Percentiles rank a stretch among this genome's conserved stretches.
phyloP scores from a whole-genome alignment of 1,140 invertebrate species.

The Chlorops oryzae region DNA sequence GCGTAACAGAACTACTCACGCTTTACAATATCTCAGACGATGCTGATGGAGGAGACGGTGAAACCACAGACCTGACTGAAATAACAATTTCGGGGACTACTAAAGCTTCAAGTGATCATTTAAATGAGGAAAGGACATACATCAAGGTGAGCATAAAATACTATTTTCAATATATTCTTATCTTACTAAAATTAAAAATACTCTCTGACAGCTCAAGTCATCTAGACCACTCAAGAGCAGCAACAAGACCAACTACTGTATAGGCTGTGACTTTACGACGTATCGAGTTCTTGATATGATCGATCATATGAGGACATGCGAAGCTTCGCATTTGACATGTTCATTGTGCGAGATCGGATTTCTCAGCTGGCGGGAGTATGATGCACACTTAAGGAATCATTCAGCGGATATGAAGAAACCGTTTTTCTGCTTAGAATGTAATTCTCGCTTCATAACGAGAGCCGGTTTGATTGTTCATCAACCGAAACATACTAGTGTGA shows the following conservation, averaged over 20 bases:
- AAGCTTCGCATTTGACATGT: conserved; percentile 50
- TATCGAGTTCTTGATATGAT: conserved; percentile 47
- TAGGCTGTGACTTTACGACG: conserved; percentile 46
- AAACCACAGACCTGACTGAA: no score
- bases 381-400: conserved; percentile 50
- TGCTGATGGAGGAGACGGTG: neutral
- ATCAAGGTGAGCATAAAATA: no score
- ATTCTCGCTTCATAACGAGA: conserved; percentile 51
- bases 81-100: no score
- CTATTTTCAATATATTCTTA: no score
- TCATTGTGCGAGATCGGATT: conserved; percentile 51
- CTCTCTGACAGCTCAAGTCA: no score
- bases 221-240: no score
- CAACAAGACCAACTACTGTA: conserved; percentile 47
- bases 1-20: conserved; percentile 36
- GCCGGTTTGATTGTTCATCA: conserved; percentile 51
- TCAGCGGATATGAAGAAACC: conserved; percentile 47
- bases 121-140: no score
- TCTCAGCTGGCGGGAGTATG: conserved; percentile 46
- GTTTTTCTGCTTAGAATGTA: conserved; percentile 54
- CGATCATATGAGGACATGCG: conserved; percentile 47
- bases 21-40: conserved; percentile 29
- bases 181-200: no score
- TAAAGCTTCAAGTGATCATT: no score
- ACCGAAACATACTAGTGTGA: conserved; percentile 54